Conservation (phyloP, 2,113 vertebrate species). For the Mus spicilegus region DNA sequence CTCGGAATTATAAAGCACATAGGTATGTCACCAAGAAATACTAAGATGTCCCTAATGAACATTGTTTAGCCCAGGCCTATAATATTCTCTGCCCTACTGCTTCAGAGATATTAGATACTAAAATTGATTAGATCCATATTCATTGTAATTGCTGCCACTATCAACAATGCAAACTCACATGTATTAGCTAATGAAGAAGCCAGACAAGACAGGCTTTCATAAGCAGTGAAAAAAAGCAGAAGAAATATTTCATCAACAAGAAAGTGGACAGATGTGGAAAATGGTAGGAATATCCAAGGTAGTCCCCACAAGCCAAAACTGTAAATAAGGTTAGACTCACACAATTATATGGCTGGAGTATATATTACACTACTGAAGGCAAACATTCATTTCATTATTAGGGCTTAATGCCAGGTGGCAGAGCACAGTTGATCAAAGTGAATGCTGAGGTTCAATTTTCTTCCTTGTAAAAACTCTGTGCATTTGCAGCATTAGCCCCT, state of each 20-base stretch:
- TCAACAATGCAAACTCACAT: slow-evolving; percentile 63
- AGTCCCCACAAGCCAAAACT: slow-evolving; percentile 61
- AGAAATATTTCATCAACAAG: slow-evolving; percentile 62
- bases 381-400: slow-evolving; percentile 72
- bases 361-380: slow-evolving; percentile 69
- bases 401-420: slow-evolving; percentile 70
- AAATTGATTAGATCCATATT: slow-evolving; percentile 78
- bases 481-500: slow-evolving; percentile 54
- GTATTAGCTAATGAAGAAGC: slow-evolving; percentile 67
- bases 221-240: slow-evolving; percentile 65
- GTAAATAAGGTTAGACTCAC: slow-evolving; percentile 70
- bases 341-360: slow-evolving; percentile 62
- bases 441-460: slow-evolving; percentile 47
- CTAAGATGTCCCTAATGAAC: slow-evolving; percentile 54
- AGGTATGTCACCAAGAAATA: slow-evolving; percentile 73
- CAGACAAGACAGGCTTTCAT: slow-evolving; percentile 70
- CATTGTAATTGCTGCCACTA: slow-evolving; percentile 62
- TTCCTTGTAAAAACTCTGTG: slow-evolving; percentile 36
- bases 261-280: slow-evolving; percentile 67
- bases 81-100: slow-evolving; percentile 66
- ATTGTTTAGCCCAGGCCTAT: slow-evolving; percentile 70
- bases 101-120: slow-evolving; percentile 74
- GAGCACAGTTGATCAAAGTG: neutral
- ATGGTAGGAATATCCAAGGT: slow-evolving; percentile 67
- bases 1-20: slow-evolving; percentile 65